Percentiles rank a stretch among this genome's conserved stretches.
These are phyloP conservation scores for Chironomus tentans DNA, from an alignment of 2,888 invertebrate genomes.

Conservation along the genomic window DNA sequence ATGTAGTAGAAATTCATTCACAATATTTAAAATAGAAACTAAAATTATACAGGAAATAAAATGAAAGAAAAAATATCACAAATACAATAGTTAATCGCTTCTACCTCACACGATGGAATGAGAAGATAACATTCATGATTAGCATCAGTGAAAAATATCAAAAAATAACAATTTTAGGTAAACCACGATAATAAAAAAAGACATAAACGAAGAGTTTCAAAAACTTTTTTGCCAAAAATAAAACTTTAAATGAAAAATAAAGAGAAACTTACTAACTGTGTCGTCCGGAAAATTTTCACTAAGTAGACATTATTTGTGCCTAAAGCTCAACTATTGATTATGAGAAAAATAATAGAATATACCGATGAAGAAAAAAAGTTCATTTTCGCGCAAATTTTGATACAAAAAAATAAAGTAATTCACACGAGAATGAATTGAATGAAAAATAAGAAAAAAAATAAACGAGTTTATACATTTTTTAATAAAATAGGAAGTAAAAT, in stretches of 20 bases:
- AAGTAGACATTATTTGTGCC: not conserved
- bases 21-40: too few relatives aligned
- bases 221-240: too few relatives aligned
- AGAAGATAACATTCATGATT: not conserved
- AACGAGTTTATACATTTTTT: too few relatives aligned
- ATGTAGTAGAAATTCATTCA: too few relatives aligned
- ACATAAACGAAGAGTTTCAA: too few relatives aligned
- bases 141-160: not conserved
- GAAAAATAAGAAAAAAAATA: too few relatives aligned
- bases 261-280: not conserved
- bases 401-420: not conserved
- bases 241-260: too few relatives aligned
- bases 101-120: not conserved
- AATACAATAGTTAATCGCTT: conserved; percentile 6
- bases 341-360: not conserved
- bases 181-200: too few relatives aligned
- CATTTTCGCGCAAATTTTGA: not conserved
- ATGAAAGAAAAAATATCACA: not conserved
- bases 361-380: not conserved
- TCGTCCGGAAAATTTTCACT: not conserved
- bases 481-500: too few relatives aligned
- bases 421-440: too few relatives aligned
- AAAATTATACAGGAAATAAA: too few relatives aligned
- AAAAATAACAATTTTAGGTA: not conserved
- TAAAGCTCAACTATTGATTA: not conserved